Evolutionary conservation across 2,797 vertebrate genomes (phyloP), one percentile per base, ranked within the genome.

Genomic region (Cuniculus paca): DNA sequence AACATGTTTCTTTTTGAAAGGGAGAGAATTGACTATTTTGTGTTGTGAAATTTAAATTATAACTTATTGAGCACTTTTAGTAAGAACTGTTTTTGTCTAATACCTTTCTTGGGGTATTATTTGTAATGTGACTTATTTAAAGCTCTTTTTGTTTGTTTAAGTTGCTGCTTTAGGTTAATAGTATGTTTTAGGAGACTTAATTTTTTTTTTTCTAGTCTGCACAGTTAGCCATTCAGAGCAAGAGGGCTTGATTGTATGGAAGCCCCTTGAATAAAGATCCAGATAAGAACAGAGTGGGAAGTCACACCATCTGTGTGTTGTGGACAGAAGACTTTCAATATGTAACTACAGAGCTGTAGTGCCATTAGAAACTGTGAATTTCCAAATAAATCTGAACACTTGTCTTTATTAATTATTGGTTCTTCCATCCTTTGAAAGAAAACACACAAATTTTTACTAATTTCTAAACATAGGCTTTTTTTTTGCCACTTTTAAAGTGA

Each of bases 341-440:
- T 99, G 98, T 99, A 99, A 99, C 99, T 99, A 99, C 99, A 98
- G 98, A 98, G 97, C 99, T 99, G 99, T 99, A 99, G 99, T 99
- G 99, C 99, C 99, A 99, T 99, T 99, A 99, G 99, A 99, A 99
- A 99, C 99, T 99, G 99, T 99, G 99, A 99, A 99, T 99, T 99
- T 99, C 99, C 99, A 99, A 99, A 99, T 99, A 99, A 99, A 99
- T 98, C 98, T 98, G 98, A 99, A 99, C 98, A 98, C 98, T 99
- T 99, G 99, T 98, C 98, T 98, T 98, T 99, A 97, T 98, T 97
- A 98, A 96, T 92, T 75, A 81, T 28, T 94, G 97, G 45, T 65
- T 97, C 48, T 82, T 91, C 58, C 82, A 36, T 94, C 86, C 88
- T 97, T 97, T 92, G 45, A 96, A 78, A 92, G 84, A 93, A 63